phyloP scores from a whole-genome alignment of 2,113 vertebrate genomes.

The Heterotilapia buettikoferi region DNA sequence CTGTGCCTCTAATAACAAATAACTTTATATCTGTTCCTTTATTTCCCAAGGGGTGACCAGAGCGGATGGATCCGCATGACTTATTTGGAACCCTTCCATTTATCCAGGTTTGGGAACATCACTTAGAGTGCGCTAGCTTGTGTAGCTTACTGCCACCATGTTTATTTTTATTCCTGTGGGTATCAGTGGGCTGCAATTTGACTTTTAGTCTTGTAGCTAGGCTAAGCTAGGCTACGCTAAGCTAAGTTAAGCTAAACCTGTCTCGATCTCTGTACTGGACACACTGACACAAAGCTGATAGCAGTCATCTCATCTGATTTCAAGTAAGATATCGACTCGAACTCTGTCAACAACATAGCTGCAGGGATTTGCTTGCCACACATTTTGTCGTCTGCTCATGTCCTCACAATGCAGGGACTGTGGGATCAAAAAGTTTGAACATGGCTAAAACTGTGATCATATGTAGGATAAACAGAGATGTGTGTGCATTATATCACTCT shows the following conservation, averaged over 20 bases:
- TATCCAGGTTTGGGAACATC: not conserved
- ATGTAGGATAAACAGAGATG: not conserved
- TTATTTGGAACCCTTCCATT: not conserved
- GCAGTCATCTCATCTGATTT: not conserved
- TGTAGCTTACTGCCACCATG: not conserved
- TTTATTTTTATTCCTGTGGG: not conserved
- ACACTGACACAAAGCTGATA: not conserved
- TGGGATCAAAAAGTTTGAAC: not conserved
- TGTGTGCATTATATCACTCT: not conserved
- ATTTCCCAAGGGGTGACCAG: not conserved
- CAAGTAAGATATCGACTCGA: not conserved
- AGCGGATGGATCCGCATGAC: not conserved
- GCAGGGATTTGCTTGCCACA: not conserved
- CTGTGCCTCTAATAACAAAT: not conserved
- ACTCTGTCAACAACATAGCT: not conserved
- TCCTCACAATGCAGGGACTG: not conserved
- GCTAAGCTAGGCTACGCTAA: not conserved
- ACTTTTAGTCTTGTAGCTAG: not conserved
- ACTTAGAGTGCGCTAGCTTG: not conserved
- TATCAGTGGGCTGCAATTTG: not conserved
- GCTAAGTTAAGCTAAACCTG: not conserved
- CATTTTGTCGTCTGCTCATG: not conserved
- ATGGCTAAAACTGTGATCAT: not conserved
- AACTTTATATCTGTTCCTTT: not conserved
- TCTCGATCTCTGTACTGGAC: not conserved